Conservation (phyloP, 2,113 vertebrate species). For the Microcebus jonahi region DNA sequence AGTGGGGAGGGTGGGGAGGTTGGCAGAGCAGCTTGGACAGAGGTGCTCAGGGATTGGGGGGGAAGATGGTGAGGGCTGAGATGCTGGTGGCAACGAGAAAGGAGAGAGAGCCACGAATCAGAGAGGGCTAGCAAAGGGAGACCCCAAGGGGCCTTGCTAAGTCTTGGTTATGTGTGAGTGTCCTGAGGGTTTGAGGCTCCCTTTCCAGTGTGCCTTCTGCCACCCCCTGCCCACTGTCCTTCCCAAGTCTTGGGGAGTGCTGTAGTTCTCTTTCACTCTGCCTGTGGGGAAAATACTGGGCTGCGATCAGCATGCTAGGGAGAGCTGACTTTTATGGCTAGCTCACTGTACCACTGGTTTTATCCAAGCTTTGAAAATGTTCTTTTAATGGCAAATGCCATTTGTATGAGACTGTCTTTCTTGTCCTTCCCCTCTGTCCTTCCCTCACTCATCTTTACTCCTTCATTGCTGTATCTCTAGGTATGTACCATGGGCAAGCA, state of each 20-base stretch:
- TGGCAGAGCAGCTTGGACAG: not conserved
- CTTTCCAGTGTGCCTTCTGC: not conserved
- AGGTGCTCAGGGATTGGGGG: not conserved
- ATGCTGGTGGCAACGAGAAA: not conserved
- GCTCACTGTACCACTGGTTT: slow-evolving; percentile 48
- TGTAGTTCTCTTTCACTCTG: not conserved
- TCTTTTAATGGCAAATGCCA: slow-evolving; percentile 34
- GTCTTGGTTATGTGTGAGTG: not conserved
- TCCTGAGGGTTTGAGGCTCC: not conserved
- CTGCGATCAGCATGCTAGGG: slow-evolving; percentile 3
- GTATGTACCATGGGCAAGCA: not conserved
- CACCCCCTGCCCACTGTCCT: not conserved
- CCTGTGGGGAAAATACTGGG: not conserved
- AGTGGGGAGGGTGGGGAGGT: not conserved
- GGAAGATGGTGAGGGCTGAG: not conserved
- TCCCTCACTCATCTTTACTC: not conserved
- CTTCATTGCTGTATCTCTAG: not conserved
- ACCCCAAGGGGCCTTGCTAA: not conserved
- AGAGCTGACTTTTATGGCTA: slow-evolving; percentile 31
- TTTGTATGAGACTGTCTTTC: slow-evolving; percentile 48
- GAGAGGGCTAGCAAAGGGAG: not conserved
- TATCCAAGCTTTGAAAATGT: slow-evolving; percentile 50
- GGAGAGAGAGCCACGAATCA: not conserved
- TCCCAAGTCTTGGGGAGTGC: not conserved
- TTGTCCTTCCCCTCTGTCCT: slow-evolving; percentile 10